Evolutionary conservation across 1,140 invertebrate genomes (phyloP), one percentile per base, ranked within the genome.

Genomic region (Neodiprion fabricii): DNA sequence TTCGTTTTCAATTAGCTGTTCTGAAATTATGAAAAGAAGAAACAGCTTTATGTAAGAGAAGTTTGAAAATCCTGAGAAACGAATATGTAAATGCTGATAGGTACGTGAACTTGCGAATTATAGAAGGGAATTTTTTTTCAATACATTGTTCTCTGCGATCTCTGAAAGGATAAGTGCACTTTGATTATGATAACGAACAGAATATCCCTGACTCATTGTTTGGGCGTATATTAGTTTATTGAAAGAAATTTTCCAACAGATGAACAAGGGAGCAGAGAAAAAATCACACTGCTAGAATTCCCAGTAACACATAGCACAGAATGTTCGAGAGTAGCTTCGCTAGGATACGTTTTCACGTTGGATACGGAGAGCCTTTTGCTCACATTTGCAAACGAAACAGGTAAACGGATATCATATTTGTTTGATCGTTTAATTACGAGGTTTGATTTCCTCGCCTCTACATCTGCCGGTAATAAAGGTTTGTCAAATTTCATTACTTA

Each of bases 261-360:
- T 61, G 84, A 87, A 11, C 53, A 76, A 8, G 75, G 47, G 61
- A 75, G 76, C 23, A 85, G 81, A 71, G 80, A 81, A 12, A 82
- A 83, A 70, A 79, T 79, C 65, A 77, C 78, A 71, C 75, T 93
- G 77, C 83, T 93, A 78, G 93, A 94, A 85, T 93, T 94, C 81
- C 91, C 92, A 75, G 89, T 94, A 80, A 91, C 91, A 83, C 89
- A 88, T 53, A 91, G 90, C 76, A 93, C 91, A 77, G 93, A 94
- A 88, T 94, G 92, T 84, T 92, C 92, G 75, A 89, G 91, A 79
- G 90, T 94, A 67, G 91, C 92, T 72, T 88, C 88, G 72, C 89
- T 90, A 83, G 92, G 92, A 75, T 94, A 94, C 85, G 88, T 93
- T 77, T 93, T 94, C 84, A 92, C 92, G 72, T 86, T 93, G 77